A percentile compares a stretch with the other conserved stretches of the same genome.
Evolutionary conservation across 2,888 invertebrate genomes (phyloP).

Genomic region (Blastobasis lacticolella): DNA sequence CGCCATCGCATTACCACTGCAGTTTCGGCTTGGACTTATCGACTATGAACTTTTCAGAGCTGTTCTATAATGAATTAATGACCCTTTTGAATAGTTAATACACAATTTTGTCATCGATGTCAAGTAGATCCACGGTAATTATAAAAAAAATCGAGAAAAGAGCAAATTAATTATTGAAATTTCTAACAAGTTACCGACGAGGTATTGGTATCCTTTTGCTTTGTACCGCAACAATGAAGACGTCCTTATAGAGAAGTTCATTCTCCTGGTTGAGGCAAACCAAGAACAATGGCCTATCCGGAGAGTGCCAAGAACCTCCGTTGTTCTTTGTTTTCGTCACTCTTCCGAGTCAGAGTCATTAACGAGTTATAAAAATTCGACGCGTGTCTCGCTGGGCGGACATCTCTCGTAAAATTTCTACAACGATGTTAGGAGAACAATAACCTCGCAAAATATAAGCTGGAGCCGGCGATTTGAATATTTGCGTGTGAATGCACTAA

Average conservation of each 20-base stretch:
- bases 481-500: slow-evolving; percentile 7
- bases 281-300: slow-evolving; percentile 54
- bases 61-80: no score
- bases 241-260: slow-evolving; percentile 54
- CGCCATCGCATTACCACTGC: not conserved
- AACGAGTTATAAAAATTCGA: slow-evolving; percentile 66
- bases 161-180: no score
- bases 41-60: no score
- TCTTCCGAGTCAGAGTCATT: slow-evolving; percentile 31
- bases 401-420: slow-evolving; percentile 61
- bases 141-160: no score
- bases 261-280: slow-evolving; percentile 46
- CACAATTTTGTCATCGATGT: no score
- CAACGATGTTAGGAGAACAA: slow-evolving; percentile 42
- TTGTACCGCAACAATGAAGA: slow-evolving; percentile 30
- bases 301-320: slow-evolving; percentile 50
- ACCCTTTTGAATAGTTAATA: no score
- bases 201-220: slow-evolving; percentile 47
- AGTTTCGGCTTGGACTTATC: no score
- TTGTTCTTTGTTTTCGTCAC: slow-evolving; percentile 55
- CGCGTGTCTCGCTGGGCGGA: slow-evolving; percentile 43
- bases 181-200: slow-evolving; percentile 19
- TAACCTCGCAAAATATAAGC: slow-evolving; percentile 39
- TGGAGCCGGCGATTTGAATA: slow-evolving; percentile 1
- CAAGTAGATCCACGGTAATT: no score